Conservation (phyloP, 2,113 vertebrate species). For the Halichoerus grypus region DNA sequence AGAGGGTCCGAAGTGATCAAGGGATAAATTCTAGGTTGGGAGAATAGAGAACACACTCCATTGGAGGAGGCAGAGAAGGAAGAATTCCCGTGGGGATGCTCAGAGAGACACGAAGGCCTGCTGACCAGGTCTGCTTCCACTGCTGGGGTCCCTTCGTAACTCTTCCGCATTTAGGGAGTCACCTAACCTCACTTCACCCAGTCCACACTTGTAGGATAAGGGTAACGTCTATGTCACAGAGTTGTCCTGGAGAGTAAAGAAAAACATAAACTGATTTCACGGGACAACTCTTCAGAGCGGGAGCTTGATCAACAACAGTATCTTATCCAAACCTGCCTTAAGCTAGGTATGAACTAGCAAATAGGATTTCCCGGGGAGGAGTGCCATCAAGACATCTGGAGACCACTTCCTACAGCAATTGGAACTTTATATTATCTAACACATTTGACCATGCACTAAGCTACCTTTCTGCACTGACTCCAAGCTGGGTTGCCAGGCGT, state of each 20-base stretch:
- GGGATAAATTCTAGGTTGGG: neutral
- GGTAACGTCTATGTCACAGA: neutral
- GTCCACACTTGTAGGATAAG: neutral
- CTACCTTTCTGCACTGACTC: neutral
- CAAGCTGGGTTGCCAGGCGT: neutral
- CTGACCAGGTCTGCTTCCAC: accelerated
- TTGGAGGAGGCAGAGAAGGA: neutral
- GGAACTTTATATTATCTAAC: accelerated
- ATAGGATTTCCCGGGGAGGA: neutral
- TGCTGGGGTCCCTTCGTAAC: accelerated
- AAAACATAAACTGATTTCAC: neutral
- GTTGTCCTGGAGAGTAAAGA: neutral
- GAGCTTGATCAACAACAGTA: neutral
- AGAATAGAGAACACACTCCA: neutral
- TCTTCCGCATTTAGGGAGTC: neutral
- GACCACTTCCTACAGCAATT: neutral
- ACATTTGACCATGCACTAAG: accelerated
- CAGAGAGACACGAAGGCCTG: accelerated
- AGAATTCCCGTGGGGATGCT: accelerated
- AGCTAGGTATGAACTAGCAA: neutral
- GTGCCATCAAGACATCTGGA: neutral
- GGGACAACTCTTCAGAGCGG: neutral
- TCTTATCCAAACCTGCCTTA: neutral
- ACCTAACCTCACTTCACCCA: neutral
- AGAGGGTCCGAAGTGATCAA: neutral